Percentiles rank a stretch among this genome's conserved stretches.
Conservation (phyloP, 2,113 vertebrate genomes). For the Hystrix brachyura region DNA sequence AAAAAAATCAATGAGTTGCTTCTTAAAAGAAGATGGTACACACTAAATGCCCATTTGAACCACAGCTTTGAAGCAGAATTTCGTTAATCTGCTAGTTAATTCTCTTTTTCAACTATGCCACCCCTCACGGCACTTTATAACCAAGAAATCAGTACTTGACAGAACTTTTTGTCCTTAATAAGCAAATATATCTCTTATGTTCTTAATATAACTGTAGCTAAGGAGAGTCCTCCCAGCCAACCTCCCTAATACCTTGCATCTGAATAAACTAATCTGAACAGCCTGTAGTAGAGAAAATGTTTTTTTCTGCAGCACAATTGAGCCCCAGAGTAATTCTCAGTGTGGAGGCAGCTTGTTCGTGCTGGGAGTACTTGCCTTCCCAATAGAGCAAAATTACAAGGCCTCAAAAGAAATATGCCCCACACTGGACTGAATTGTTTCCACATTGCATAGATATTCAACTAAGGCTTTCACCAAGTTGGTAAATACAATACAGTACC, state of each 20-base stretch:
- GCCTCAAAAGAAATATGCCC: neutral
- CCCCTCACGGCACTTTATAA: neutral
- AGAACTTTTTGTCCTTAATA: neutral
- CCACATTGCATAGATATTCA: neutral
- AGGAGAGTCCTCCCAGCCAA: neutral
- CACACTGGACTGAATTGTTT: slow-evolving; percentile 46
- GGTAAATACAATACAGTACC: neutral
- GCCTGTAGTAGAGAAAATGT: neutral
- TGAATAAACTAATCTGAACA: slow-evolving; percentile 48
- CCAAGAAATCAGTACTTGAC: slow-evolving; percentile 30
- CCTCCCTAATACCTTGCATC: slow-evolving; percentile 34
- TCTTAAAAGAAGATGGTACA: slow-evolving; percentile 13
- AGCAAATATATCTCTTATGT: neutral
- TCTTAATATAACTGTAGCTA: slow-evolving; percentile 27
- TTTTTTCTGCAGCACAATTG: neutral
- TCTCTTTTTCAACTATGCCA: slow-evolving; percentile 23
- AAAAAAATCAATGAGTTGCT: slow-evolving; percentile 48
- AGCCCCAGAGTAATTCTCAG: neutral
- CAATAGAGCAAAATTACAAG: neutral
- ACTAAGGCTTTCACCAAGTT: neutral
- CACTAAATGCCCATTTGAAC: slow-evolving; percentile 72
- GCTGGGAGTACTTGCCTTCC: neutral
- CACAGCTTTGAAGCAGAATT: slow-evolving; percentile 59
- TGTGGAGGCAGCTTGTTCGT: neutral
- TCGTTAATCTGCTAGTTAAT: slow-evolving; percentile 63